Conservation (phyloP, 2,113 vertebrate species). For the Podocnemis expansa region DNA sequence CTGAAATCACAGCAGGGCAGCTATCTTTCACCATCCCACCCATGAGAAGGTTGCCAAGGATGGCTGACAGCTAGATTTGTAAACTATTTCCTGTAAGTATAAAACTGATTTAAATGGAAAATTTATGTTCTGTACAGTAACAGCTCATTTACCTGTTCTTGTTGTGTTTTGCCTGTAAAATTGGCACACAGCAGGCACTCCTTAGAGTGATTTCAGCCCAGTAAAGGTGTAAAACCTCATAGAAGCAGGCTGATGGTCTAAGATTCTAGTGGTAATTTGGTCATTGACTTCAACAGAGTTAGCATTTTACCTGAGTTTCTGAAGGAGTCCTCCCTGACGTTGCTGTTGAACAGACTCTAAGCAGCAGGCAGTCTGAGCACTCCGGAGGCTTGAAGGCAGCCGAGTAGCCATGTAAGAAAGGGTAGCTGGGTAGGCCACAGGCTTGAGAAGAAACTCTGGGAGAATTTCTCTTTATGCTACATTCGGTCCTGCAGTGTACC, state of each 20-base stretch:
- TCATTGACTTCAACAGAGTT: neutral
- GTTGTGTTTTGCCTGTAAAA: neutral
- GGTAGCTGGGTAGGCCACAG: neutral
- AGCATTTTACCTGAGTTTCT: neutral
- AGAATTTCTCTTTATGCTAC: neutral
- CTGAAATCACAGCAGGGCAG: neutral
- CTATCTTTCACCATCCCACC: neutral
- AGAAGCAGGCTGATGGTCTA: neutral
- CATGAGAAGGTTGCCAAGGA: neutral
- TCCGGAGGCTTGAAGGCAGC: neutral
- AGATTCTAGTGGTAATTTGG: neutral
- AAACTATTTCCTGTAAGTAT: neutral
- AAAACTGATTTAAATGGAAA: neutral
- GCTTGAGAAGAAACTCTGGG: neutral
- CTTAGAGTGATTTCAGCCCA: neutral
- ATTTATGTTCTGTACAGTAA: neutral
- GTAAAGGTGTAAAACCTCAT: neutral
- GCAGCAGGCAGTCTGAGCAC: neutral
- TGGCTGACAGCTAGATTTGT: neutral
- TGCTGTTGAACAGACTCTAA: neutral
- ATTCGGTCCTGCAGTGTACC: slow-evolving; percentile 14
- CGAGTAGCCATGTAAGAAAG: neutral
- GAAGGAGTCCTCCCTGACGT: neutral
- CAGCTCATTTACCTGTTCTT: neutral
- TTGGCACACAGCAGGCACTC: neutral